These are phyloP conservation scores for Clarias magur DNA, from an alignment of 2,113 vertebrate species.

Conservation along the genomic window DNA sequence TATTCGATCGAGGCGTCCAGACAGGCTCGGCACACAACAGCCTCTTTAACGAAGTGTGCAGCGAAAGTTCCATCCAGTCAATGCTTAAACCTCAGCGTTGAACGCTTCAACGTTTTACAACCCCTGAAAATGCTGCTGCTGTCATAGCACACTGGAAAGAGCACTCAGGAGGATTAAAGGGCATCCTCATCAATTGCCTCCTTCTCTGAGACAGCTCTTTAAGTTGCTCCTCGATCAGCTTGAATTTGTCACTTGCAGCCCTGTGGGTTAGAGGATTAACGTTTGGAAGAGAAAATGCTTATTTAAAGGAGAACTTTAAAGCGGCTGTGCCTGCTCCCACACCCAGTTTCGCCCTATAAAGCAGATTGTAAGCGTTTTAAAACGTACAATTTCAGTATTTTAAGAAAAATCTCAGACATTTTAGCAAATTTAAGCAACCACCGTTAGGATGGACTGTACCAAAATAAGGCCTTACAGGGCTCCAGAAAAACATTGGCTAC, in stretches of 20 bases:
- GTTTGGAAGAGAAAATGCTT: slow-evolving; percentile 32
- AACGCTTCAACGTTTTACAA: slow-evolving; percentile 17
- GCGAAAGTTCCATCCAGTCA: slow-evolving; percentile 15
- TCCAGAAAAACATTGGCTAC: too few species aligned
- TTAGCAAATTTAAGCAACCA: background rate
- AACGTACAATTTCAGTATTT: background rate
- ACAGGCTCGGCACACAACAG: slow-evolving; percentile 7
- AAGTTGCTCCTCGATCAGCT: slow-evolving; percentile 35
- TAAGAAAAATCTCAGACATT: background rate
- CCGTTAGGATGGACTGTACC: background rate
- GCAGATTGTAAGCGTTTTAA: background rate
- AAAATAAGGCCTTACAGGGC: background rate
- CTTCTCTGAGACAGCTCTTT: slow-evolving; percentile 11
- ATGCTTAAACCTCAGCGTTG: background rate
- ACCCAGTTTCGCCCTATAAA: slow-evolving; percentile 18
- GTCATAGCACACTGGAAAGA: slow-evolving; percentile 17
- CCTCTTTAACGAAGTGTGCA: slow-evolving; percentile 18
- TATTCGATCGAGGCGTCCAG: slow-evolving; percentile 25
- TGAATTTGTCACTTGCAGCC: slow-evolving; percentile 36
- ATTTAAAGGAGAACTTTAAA: slow-evolving; percentile 10
- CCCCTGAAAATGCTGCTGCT: slow-evolving; percentile 4
- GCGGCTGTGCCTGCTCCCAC: slow-evolving; percentile 2
- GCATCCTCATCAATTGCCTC: slow-evolving; percentile 3
- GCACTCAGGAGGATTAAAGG: slow-evolving; percentile 41
- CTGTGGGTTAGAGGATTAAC: slow-evolving; percentile 37